Evolutionary conservation across 2,113 vertebrate species (phyloP).

Genomic region (Recurvirostra avosetta): DNA sequence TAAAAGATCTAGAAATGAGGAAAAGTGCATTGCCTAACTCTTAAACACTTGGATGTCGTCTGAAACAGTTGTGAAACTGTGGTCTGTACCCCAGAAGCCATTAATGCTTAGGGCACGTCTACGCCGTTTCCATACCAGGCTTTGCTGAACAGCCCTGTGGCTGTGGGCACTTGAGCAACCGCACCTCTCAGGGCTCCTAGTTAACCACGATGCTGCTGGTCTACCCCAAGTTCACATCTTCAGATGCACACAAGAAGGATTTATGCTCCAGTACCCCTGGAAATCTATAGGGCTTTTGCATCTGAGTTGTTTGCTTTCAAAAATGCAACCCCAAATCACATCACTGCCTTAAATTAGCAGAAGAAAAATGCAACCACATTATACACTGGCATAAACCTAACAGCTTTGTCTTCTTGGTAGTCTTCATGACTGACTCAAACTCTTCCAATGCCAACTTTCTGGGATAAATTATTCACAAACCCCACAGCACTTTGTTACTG

Average conservation of each 20-base stretch:
- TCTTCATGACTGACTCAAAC: neutral
- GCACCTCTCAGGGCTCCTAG: neutral
- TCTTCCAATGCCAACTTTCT: neutral
- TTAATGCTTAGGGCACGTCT: neutral
- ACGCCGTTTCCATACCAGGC: neutral
- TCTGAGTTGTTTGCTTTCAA: neutral
- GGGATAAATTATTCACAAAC: neutral
- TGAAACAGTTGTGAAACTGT: neutral
- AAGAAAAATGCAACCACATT: neutral
- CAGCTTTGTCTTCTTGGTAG: neutral
- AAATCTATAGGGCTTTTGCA: neutral
- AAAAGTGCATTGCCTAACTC: neutral
- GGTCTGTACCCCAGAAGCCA: neutral
- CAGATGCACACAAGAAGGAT: neutral
- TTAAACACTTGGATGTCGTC: neutral
- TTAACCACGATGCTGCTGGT: neutral
- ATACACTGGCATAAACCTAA: neutral
- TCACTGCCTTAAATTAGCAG: neutral
- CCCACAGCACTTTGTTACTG: neutral
- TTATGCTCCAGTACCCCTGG: neutral
- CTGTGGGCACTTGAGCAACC: neutral
- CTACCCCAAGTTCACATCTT: neutral
- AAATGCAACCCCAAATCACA: neutral
- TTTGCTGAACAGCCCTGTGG: neutral
- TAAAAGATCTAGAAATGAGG: neutral